Base-by-base conservation (phyloP, 2,797 vertebrate genomes). In the Crossoptilon crossoptilon region DNA sequence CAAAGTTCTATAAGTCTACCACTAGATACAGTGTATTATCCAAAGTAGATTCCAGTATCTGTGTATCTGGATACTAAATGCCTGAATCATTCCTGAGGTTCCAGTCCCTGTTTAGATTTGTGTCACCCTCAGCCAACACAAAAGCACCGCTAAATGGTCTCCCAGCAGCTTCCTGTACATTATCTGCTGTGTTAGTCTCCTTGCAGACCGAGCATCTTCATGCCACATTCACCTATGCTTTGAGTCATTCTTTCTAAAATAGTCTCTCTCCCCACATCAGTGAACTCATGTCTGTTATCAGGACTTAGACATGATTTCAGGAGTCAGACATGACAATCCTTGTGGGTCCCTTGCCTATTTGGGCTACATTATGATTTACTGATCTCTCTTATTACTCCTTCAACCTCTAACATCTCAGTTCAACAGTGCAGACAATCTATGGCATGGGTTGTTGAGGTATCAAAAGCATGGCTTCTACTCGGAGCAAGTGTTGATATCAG, bases 11-110 rank as follows among this genome's bases (percentile, higher is more conserved):
- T 14, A 60, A 73, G 22, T 72, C 29, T 26, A 44, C 33, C 37
- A 55, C 39, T 0, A 66, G 37, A 44, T 10, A 35, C 0, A 27
- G 9, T 26, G 10, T 0, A 2, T 44, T 58, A 33, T 11, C 26
- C 44, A 15, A 9, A 0, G 1, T 29, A 5, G 4, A 6, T 87
- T 33, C 31, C 39, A 64, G 0, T 6, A 68, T 11, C 24, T 46
- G 13, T 27, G 0, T 22, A 29, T 41, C 27, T 44, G 27, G 24
- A 58, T 19, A 33, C 11, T 12, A 3, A n/a, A 18, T 2, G 6
- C 4, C 59, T 46, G 53, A 81, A 84, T 33, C 22, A 37, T 39
- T 46, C n/a, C 21, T 55, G 29, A 51, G 64, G 14, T 8, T 72
- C 33, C 29, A 69, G 48, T 10, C 12, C 1, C 7, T 43, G 27